Evolutionary conservation across 2,113 vertebrate species (phyloP).

Genomic region (Calidris pugnax): DNA sequence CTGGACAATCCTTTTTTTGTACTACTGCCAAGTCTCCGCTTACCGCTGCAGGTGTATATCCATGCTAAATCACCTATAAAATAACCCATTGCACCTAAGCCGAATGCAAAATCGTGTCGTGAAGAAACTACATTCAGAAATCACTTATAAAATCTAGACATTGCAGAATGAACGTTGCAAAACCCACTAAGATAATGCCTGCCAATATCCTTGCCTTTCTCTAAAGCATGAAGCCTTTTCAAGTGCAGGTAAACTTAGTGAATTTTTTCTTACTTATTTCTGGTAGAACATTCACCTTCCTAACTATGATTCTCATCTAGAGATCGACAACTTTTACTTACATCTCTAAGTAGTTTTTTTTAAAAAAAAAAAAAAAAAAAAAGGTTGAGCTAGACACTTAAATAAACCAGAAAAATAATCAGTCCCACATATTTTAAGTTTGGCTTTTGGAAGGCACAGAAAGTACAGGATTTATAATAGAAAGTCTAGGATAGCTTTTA

Average conservation of each 20-base stretch:
- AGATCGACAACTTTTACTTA: background rate
- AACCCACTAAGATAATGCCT: background rate
- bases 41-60: background rate
- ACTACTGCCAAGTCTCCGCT: background rate
- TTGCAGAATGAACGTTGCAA: background rate
- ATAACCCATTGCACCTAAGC: background rate
- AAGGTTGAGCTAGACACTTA: background rate
- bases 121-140: background rate
- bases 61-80: background rate
- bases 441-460: background rate
- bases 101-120: background rate
- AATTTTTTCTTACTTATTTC: background rate
- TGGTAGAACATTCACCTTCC: background rate
- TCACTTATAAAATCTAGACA: accelerated
- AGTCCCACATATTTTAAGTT: background rate
- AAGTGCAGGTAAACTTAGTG: background rate
- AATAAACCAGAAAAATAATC: background rate
- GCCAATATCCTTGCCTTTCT: background rate
- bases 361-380: background rate
- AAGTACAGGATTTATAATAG: background rate
- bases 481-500: background rate
- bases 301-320: background rate
- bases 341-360: background rate
- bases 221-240: background rate
- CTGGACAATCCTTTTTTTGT: background rate